Evolutionary conservation across 2,797 vertebrate genomes (phyloP).

Genomic region (Dromococcyx pavoninus): DNA sequence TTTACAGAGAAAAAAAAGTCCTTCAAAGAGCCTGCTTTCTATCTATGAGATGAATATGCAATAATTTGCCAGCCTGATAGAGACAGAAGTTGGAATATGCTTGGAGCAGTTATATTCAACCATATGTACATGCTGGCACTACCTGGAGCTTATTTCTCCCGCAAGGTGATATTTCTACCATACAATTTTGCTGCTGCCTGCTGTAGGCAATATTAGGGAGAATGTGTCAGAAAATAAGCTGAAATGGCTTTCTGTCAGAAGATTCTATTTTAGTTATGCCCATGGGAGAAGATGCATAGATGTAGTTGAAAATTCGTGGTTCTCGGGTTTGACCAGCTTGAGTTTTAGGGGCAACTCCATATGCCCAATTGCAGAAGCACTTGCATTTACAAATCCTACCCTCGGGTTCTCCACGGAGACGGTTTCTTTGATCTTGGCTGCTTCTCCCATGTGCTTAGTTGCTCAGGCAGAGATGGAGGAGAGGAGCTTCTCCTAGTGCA

Average conservation of each 20-base stretch:
- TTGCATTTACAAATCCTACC: background rate
- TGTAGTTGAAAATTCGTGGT: background rate
- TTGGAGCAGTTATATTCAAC: conserved; percentile 34
- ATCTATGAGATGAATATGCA: conserved; percentile 35
- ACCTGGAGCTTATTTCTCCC: conserved; percentile 54
- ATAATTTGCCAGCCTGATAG: conserved; percentile 32
- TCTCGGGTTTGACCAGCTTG: background rate
- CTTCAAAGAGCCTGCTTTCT: conserved; percentile 6
- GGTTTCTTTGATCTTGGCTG: conserved; percentile 15
- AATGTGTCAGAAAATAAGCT: conserved; percentile 39
- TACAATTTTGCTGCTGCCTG: conserved; percentile 37
- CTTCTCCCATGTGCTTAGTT: background rate
- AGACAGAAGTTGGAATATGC: conserved; percentile 40
- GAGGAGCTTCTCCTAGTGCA: background rate
- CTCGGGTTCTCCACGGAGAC: background rate
- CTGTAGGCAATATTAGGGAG: conserved; percentile 46
- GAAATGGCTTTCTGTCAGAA: conserved; percentile 20
- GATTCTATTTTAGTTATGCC: conserved; percentile 10
- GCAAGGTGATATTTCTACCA: conserved; percentile 45
- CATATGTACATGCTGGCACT: conserved; percentile 31
- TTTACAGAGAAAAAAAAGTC: background rate
- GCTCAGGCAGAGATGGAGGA: background rate
- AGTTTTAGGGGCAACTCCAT: background rate
- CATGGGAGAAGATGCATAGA: background rate
- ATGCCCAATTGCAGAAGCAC: background rate